A percentile compares a stretch with the other conserved stretches of the same genome.
Conservation (phyloP, 2,797 vertebrate species). For the Simalia tracyae region DNA sequence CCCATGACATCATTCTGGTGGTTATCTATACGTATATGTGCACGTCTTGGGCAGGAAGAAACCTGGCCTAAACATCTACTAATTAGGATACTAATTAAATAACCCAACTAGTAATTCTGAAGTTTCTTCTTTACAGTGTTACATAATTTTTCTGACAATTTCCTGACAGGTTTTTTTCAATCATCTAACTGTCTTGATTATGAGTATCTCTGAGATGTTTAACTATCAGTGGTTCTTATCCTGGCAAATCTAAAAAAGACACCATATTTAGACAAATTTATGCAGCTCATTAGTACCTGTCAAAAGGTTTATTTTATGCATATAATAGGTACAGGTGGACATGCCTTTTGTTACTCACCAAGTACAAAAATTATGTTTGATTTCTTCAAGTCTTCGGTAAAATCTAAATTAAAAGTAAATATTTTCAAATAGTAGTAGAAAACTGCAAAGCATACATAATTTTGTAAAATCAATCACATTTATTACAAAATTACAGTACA, state of each 20-base stretch:
- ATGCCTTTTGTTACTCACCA: conserved; percentile 77
- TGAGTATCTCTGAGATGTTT: background rate
- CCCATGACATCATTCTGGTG: background rate
- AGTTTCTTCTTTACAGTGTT: background rate
- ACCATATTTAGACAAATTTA: background rate
- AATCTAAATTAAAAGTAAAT: conserved; percentile 67
- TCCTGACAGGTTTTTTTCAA: background rate
- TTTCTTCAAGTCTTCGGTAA: conserved; percentile 83
- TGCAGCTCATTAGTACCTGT: background rate
- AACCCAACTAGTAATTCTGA: background rate
- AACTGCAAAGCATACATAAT: background rate
- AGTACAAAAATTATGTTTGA: conserved; percentile 90
- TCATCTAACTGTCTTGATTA: background rate
- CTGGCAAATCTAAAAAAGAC: background rate
- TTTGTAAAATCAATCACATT: background rate
- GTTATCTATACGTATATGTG: background rate
- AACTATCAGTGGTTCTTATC: background rate
- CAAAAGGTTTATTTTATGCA: background rate
- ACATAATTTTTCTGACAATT: background rate
- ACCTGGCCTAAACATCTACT: conserved; percentile 6
- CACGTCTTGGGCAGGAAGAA: background rate
- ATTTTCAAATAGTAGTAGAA: conserved; percentile 2
- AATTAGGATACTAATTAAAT: background rate
- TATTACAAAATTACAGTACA: background rate
- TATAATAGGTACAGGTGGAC: background rate